Percentiles rank a stretch among this genome's conserved stretches.
These are phyloP conservation scores for Agrotis puta DNA, from an alignment of 2,888 invertebrate species.

Conservation along the genomic window DNA sequence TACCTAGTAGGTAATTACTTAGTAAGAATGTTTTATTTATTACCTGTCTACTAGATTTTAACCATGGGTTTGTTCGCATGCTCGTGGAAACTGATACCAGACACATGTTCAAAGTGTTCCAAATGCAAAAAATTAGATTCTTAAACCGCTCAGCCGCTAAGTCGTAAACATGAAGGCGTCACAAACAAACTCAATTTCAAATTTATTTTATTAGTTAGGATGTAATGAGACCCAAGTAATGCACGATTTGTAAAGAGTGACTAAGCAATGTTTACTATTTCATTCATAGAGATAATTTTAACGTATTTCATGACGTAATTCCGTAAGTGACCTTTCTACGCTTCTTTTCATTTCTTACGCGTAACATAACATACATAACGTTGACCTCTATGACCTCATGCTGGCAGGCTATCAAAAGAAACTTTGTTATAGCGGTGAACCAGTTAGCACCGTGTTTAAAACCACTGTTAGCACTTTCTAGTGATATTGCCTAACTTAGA, in stretches of 20 bases:
- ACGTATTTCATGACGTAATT: constrained; percentile 7
- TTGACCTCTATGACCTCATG: constrained; percentile 35
- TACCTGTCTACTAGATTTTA: too few species aligned
- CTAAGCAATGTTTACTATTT: constrained; percentile 12
- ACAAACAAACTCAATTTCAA: too few species aligned
- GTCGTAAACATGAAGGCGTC: too few species aligned
- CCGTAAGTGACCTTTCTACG: constrained; percentile 24
- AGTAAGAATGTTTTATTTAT: background rate
- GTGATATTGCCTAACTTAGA: background rate
- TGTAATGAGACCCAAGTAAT: background rate
- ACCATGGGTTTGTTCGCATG: too few species aligned
- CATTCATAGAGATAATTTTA: constrained; percentile 18
- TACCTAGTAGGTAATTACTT: too few species aligned
- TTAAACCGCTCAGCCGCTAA: too few species aligned
- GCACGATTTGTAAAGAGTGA: constrained; percentile 18
- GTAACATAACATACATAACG: constrained; percentile 9
- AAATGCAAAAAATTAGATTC: too few species aligned
- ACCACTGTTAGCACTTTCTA: constrained; percentile 12
- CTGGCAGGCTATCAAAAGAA: constrained; percentile 27
- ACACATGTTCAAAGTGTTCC: too few species aligned
- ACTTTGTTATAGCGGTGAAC: constrained; percentile 17
- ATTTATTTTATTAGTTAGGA: too few species aligned
- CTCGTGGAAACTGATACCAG: too few species aligned
- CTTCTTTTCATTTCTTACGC: constrained; percentile 19
- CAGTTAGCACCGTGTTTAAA: background rate